Conservation (phyloP, 2,797 vertebrate species). For the Scolopax bukidnonensis region DNA sequence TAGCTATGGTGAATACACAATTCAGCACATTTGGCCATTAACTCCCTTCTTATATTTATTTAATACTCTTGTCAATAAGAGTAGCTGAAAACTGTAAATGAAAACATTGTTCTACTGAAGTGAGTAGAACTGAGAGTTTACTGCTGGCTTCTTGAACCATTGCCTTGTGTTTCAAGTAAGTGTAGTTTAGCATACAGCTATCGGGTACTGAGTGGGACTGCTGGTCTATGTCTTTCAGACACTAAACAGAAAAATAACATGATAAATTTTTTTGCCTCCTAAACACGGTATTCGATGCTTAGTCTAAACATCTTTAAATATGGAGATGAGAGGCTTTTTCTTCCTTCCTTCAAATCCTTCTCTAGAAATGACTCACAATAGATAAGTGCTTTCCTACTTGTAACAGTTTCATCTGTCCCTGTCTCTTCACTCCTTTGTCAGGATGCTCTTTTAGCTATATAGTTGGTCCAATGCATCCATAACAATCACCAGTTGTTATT, state of each 20-base stretch:
- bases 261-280: neutral
- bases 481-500: neutral
- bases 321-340: neutral
- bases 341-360: neutral
- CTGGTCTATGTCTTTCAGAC: neutral
- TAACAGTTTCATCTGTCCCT: neutral
- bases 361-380: neutral
- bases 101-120: neutral
- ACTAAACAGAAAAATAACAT: neutral
- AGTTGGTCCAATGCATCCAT: neutral
- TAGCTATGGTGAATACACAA: constrained; percentile 6
- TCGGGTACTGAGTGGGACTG: neutral
- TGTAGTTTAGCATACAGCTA: neutral
- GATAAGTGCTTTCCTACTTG: neutral
- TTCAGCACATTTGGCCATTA: constrained; percentile 18
- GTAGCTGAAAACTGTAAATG: neutral
- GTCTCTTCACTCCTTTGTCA: neutral
- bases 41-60: constrained; percentile 45
- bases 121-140: neutral
- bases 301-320: neutral
- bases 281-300: neutral
- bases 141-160: neutral
- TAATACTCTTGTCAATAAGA: constrained; percentile 4
- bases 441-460: neutral
- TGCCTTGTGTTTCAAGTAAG: neutral